Conservation (phyloP, 1,140 invertebrate species). For the Heterodera carotae region DNA sequence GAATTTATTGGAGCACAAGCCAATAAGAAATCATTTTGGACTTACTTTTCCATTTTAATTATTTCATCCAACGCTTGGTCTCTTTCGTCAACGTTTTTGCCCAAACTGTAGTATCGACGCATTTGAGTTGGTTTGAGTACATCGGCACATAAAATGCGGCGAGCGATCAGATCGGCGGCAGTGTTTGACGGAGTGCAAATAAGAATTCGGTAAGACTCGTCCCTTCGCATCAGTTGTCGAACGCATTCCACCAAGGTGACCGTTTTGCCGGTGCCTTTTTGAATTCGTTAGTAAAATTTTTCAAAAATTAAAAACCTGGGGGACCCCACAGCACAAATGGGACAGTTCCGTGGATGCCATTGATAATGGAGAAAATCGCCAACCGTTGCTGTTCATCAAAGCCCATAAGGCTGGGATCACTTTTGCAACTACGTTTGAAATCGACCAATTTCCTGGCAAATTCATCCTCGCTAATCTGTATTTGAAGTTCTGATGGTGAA, state of each 20-base stretch:
- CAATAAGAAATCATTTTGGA: background rate
- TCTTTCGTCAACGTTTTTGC: constrained; percentile 20
- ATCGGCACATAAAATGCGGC: background rate
- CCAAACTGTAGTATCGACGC: constrained; percentile 26
- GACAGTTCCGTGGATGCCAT: constrained; percentile 19
- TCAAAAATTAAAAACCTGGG: constrained; percentile 13
- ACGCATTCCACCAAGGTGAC: constrained; percentile 28
- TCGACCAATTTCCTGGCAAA: background rate
- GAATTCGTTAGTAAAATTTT: background rate
- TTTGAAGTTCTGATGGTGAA: constrained; percentile 6
- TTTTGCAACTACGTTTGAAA: background rate
- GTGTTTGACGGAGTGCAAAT: constrained; percentile 32
- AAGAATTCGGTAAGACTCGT: constrained; percentile 12
- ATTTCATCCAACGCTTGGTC: constrained; percentile 22
- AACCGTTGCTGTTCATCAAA: constrained; percentile 19
- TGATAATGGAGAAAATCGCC: constrained; percentile 30
- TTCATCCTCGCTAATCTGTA: background rate
- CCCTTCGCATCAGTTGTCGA: background rate
- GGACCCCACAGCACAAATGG: constrained; percentile 32
- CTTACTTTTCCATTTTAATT: constrained; percentile 25
- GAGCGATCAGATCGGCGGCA: constrained; percentile 28
- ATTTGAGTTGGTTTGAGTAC: background rate
- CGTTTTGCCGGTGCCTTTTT: constrained; percentile 29
- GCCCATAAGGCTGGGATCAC: background rate
- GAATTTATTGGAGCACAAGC: too few species aligned